Evolutionary conservation across 1,140 invertebrate species (phyloP).

Genomic region (Lordiphosa stackelbergi): DNA sequence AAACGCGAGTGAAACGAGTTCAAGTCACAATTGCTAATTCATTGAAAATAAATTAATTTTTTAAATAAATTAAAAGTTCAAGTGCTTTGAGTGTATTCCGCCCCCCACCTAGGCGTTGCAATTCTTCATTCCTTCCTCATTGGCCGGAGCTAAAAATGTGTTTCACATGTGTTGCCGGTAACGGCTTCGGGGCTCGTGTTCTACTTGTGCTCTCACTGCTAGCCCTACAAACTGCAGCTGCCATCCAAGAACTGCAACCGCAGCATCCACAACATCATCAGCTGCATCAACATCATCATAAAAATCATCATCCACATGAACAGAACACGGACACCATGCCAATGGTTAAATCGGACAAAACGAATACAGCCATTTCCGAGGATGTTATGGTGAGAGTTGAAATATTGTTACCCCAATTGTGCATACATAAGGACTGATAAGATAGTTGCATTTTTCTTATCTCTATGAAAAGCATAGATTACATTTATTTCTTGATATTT

Average conservation of each 20-base stretch:
- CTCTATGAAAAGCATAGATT: too few species aligned
- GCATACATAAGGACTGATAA: too few species aligned
- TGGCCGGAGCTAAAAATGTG: conserved; percentile 44
- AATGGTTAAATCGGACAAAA: conserved; percentile 9
- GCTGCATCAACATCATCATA: conserved; percentile 15
- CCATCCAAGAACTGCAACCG: conserved; percentile 8
- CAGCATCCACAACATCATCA: conserved; percentile 14
- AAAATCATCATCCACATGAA: conserved; percentile 7
- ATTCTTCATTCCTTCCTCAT: not conserved
- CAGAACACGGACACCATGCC: conserved; percentile 11
- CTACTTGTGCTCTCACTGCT: conserved; percentile 9
- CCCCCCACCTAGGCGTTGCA: too few species aligned
- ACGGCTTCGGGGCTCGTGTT: conserved; percentile 1
- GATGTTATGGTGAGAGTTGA: conserved; percentile 31
- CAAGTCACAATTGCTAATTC: conserved; percentile 26
- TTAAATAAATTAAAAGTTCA: conserved; percentile 16
- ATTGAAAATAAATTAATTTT: conserved; percentile 22
- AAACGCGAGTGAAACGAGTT: conserved; percentile 34
- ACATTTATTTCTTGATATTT: too few species aligned
- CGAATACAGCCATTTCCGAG: conserved; percentile 33
- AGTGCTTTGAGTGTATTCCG: conserved; percentile 14
- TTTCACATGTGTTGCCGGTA: conserved; percentile 39
- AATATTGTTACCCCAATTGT: too few species aligned
- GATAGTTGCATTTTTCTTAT: too few species aligned
- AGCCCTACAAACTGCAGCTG: conserved; percentile 8